Conservation (phyloP, 92 coral and sea anemone species). For the Chrysogorgia sp. region DNA sequence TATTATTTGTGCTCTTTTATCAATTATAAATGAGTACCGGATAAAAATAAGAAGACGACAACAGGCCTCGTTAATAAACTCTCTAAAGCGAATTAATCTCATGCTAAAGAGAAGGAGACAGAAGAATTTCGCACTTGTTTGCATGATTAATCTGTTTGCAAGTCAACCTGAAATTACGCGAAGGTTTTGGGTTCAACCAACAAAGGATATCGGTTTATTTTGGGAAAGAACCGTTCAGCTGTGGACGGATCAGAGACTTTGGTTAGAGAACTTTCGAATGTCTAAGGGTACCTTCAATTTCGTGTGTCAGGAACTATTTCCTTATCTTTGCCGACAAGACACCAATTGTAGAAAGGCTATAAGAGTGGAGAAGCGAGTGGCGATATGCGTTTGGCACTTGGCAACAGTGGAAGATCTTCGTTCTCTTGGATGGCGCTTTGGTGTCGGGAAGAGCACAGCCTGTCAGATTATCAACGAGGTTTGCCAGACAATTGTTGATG, state of each 20-base stretch:
- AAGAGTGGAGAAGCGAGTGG: constrained; percentile 41
- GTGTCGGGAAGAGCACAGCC: constrained; percentile 39
- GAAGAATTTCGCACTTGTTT: background rate
- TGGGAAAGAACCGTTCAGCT: constrained; percentile 33
- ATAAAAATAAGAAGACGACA: background rate
- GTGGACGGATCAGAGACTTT: constrained; percentile 46
- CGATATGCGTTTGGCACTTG: constrained; percentile 43
- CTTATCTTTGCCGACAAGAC: background rate
- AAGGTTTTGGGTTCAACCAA: constrained; percentile 53
- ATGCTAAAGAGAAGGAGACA: constrained; percentile 2
- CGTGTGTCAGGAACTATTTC: constrained; percentile 11
- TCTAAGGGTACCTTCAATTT: constrained; percentile 27
- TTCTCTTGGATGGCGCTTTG: constrained; percentile 35
- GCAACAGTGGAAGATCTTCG: constrained; percentile 24
- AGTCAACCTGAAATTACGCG: background rate
- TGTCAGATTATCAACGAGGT: constrained; percentile 33
- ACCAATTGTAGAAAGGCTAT: constrained; percentile 38
- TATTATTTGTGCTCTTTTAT: too few species aligned
- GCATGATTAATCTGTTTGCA: constrained; percentile 6
- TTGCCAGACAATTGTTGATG: constrained; percentile 30
- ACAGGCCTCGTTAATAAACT: constrained; percentile 1
- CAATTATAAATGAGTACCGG: background rate
- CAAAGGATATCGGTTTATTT: constrained; percentile 23
- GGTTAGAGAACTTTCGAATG: constrained; percentile 50
- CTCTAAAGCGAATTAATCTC: background rate